Percentiles rank a stretch among this genome's conserved stretches.
These are phyloP conservation scores for Chelon labrosus DNA, from an alignment of 2,797 vertebrate species.

Conservation along the genomic window DNA sequence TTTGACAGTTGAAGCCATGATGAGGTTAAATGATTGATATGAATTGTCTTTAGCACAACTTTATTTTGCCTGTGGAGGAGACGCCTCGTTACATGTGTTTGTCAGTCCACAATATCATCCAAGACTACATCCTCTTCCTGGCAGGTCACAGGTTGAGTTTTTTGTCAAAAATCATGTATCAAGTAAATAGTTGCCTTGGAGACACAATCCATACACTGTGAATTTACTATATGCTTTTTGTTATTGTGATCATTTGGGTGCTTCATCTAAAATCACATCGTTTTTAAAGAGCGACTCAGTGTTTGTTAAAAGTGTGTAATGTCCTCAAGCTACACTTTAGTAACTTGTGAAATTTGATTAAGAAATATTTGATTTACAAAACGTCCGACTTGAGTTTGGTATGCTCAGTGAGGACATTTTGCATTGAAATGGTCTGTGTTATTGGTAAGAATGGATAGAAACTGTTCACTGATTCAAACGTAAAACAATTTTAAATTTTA, in stretches of 20 bases:
- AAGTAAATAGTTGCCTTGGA: slow-evolving; percentile 3
- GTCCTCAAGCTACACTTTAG: background rate
- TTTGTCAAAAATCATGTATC: background rate
- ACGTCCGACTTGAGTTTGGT: background rate
- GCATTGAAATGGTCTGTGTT: background rate
- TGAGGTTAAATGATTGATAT: no score
- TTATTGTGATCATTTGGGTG: background rate
- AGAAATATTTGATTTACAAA: background rate
- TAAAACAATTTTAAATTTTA: background rate
- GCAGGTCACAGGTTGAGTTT: background rate
- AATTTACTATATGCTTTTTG: background rate
- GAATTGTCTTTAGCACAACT: background rate
- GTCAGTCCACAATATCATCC: background rate
- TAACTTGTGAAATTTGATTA: background rate
- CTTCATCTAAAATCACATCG: background rate
- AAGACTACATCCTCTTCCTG: background rate
- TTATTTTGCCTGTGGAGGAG: background rate
- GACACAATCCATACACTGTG: background rate
- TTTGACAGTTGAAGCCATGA: background rate
- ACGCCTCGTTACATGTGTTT: background rate
- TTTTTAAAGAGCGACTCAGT: background rate
- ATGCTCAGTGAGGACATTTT: background rate
- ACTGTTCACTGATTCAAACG: background rate
- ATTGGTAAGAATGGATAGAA: background rate
- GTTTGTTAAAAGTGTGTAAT: background rate